Percentiles rank a stretch among this genome's conserved stretches.
phyloP scores from a whole-genome alignment of 2,113 vertebrate genomes.

The Hippocampus comes region DNA sequence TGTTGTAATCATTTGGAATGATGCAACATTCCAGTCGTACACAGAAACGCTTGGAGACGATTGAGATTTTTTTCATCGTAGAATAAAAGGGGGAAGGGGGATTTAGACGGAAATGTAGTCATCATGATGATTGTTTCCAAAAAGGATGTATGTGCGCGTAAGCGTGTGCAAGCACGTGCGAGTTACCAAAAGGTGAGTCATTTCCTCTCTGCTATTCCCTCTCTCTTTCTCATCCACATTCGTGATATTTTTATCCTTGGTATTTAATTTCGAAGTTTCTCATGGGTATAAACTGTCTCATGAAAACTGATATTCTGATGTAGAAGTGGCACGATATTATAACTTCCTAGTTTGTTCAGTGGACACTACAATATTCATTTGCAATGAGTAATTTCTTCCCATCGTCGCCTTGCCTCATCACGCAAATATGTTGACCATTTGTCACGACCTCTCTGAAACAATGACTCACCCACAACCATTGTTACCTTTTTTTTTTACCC shows the following conservation, averaged over 20 bases:
- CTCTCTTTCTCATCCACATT: constrained; percentile 13
- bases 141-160: neutral
- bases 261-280: neutral
- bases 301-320: neutral
- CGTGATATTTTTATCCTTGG: neutral
- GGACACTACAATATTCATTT: neutral
- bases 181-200: constrained; percentile 30
- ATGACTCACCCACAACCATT: constrained; percentile 45
- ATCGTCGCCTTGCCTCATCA: constrained; percentile 43
- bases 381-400: constrained; percentile 4
- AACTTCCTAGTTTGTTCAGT: neutral
- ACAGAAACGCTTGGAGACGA: neutral
- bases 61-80: neutral
- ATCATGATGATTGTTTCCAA: neutral
- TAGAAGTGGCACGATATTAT: neutral
- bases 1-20: constrained; percentile 2
- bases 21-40: neutral
- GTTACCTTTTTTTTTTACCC: constrained; percentile 44
- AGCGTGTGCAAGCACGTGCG: neutral
- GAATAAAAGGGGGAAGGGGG: neutral
- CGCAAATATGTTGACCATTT: constrained; percentile 52
- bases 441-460: constrained; percentile 40
- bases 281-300: neutral
- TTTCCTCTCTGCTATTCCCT: constrained; percentile 46
- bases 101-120: neutral